Conservation (phyloP, 2,797 vertebrate genomes). For the Pygocentrus nattereri region DNA sequence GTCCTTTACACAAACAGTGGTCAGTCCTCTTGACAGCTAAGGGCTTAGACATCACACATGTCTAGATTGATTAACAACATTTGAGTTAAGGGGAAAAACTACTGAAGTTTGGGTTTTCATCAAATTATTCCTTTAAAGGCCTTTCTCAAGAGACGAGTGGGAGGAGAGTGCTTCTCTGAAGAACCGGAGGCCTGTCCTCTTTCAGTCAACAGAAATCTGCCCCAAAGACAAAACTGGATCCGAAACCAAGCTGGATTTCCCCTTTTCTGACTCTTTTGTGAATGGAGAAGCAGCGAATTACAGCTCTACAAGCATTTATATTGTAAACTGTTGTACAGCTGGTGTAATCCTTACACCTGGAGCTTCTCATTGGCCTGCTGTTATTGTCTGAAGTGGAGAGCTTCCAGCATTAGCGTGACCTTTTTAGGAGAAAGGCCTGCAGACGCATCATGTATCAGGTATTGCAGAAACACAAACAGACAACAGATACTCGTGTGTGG, state of each 20-base stretch:
- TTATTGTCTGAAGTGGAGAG: neutral
- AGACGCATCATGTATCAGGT: neutral
- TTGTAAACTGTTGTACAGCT: neutral
- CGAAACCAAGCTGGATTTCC: constrained; percentile 21
- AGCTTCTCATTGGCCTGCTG: constrained; percentile 3
- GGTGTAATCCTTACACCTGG: neutral
- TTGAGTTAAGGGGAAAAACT: no score
- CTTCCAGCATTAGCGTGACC: neutral
- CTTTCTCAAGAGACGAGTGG: neutral
- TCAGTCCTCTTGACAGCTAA: neutral
- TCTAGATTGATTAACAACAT: no score
- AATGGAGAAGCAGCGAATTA: neutral
- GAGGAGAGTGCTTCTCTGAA: neutral
- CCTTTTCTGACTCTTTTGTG: constrained; percentile 3
- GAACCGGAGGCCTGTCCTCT: neutral
- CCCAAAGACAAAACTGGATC: neutral
- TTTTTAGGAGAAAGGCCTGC: constrained; percentile 8
- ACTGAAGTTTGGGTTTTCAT: no score
- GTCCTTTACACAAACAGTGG: neutral
- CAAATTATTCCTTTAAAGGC: no score
- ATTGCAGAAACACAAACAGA: constrained; percentile 2
- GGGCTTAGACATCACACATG: neutral
- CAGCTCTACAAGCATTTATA: neutral
- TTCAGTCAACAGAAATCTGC: neutral
- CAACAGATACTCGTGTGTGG: no score